Evolutionary conservation across 2,113 vertebrate species (phyloP), one percentile per base, ranked within the genome.

Genomic region (Clupea harengus): DNA sequence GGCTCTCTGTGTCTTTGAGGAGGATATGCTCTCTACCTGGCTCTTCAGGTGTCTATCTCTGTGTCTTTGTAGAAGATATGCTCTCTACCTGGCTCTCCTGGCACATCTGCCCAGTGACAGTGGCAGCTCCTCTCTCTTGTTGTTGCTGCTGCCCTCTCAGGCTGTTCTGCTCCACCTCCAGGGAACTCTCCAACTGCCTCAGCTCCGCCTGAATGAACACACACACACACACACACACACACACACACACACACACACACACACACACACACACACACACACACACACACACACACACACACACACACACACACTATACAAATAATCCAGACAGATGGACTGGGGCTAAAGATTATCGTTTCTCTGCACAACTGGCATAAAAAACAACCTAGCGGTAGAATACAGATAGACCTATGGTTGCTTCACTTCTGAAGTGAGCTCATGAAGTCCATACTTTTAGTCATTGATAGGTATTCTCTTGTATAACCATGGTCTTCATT

Each of bases 91-190:
- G 98, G 88, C 97, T 98, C 93, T 99, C 98, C 86, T 97, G 92
- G 88, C 94, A 97, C 98, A 99, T 99, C 95, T 99, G 98, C 45
- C 97, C 97, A 0, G 98, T 99, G 83, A 99, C 97, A 0, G 97
- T 97, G 89, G 96, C 94, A 0, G 98, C 97, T 44, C 96, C 91
- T 54, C 98, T 95, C 84, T 99, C 97, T 86, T 99, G 97, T 87
- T 99, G 96, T 92, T 98, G 96, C 9, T 96, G 96, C 89, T 97
- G 97, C 86, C 96, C 93, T 25, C 90, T 95, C 92, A 99, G 94
- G 0, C 57, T 91, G 89, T 88, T 93, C 93, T 99, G 96, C 83
- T 99, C 94, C 25, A 88, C 89, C 92, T 95, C 94, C 46, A 99
- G 95, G 57, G 93, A 91, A 60, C 90, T 96, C 92, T 99, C 97